These are phyloP conservation scores for Benitochromis conjunctus DNA, from an alignment of 2,113 vertebrate species.

Conservation along the genomic window DNA sequence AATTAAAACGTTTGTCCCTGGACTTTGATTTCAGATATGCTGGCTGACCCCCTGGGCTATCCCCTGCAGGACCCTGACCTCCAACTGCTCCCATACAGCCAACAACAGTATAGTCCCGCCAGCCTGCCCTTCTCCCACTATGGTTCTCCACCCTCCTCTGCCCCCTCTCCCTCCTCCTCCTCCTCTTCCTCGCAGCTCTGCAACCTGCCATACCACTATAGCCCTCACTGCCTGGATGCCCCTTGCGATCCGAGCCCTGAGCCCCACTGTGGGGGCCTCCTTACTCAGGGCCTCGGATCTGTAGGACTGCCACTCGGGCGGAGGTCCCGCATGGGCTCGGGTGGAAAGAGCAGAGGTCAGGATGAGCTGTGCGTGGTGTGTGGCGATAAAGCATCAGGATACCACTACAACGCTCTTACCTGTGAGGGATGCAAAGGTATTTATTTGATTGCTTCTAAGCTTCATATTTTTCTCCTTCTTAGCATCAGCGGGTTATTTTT, in stretches of 20 bases:
- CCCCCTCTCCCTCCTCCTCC: constrained; percentile 73
- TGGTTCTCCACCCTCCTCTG: constrained; percentile 68
- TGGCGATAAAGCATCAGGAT: constrained; percentile 91
- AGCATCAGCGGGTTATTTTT: not conserved
- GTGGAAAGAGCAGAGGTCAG: constrained; percentile 78
- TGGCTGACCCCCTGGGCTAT: constrained; percentile 83
- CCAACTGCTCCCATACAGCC: constrained; percentile 80
- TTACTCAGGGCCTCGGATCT: constrained; percentile 47
- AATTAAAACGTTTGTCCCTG: not conserved
- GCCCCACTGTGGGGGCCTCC: constrained; percentile 45
- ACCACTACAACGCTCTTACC: constrained; percentile 93
- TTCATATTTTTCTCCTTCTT: not conserved
- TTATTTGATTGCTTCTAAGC: not conserved
- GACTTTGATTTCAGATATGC: constrained; percentile 74
- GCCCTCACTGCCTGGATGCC: constrained; percentile 69
- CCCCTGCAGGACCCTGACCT: constrained; percentile 82
- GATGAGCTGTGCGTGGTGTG: constrained; percentile 92
- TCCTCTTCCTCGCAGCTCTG: constrained; percentile 72
- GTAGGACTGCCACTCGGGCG: constrained; percentile 66
- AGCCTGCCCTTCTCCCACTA: constrained; percentile 77
- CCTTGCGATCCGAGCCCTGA: constrained; percentile 61
- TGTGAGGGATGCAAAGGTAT: constrained; percentile 96
- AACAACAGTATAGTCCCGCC: constrained; percentile 75
- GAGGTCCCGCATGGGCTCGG: constrained; percentile 71
- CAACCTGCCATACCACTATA: constrained; percentile 73